A percentile compares a stretch with the other conserved stretches of the same genome.
Evolutionary conservation across 2,797 vertebrate genomes (phyloP).

Genomic region (Myioborus melanocephalus): DNA sequence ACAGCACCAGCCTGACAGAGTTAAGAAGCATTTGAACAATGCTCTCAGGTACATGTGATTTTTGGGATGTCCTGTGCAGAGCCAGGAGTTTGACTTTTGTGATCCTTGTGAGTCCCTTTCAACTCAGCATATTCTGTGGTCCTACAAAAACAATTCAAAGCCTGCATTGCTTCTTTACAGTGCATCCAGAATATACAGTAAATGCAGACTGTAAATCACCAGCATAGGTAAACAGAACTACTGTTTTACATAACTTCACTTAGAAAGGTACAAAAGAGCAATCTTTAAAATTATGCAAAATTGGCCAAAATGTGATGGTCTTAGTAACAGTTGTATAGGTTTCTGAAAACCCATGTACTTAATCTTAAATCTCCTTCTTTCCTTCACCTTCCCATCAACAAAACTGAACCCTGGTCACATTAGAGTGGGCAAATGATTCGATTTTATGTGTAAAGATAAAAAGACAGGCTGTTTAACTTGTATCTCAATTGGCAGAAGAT

Average conservation of each 20-base stretch:
- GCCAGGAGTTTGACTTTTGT: neutral
- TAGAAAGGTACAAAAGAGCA: neutral
- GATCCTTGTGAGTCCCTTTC: neutral
- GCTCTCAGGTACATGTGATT: neutral
- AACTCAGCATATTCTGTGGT: neutral
- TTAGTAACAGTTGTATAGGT: neutral
- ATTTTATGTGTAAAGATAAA: neutral
- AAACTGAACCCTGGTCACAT: neutral
- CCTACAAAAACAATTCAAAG: neutral
- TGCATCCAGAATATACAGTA: neutral
- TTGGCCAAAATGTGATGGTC: neutral
- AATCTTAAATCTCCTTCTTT: neutral
- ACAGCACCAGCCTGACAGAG: neutral
- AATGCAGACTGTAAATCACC: neutral
- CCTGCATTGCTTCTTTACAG: neutral
- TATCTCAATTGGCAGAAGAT: neutral
- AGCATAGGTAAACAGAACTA: neutral
- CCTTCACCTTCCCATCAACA: neutral
- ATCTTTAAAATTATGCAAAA: neutral
- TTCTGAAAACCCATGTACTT: neutral
- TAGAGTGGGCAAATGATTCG: neutral
- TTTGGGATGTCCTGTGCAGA: neutral
- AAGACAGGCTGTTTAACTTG: neutral
- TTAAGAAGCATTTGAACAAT: neutral
- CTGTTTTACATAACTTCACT: neutral